These are phyloP conservation scores for Cantharis nigra DNA, from an alignment of 2,888 invertebrate genomes.

Conservation along the genomic window DNA sequence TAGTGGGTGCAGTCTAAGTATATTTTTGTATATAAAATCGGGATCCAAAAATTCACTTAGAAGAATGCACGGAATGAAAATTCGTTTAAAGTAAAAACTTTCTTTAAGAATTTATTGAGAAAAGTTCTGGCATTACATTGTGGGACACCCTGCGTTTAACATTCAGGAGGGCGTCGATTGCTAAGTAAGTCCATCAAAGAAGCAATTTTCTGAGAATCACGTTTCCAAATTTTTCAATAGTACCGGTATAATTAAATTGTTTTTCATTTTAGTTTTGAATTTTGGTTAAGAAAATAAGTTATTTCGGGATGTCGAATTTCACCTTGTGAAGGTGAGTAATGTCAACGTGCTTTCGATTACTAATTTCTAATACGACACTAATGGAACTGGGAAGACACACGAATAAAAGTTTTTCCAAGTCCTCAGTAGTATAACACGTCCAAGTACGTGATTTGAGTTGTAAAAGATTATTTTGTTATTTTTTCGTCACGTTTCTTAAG, in stretches of 20 bases:
- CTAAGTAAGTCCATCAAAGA: background rate
- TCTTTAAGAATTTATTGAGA: background rate
- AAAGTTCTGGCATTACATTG: background rate
- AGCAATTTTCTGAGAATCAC: background rate
- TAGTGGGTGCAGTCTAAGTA: no score
- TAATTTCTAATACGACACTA: conserved; percentile 34
- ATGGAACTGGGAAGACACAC: conserved; percentile 34
- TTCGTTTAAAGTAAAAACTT: background rate
- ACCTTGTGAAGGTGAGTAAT: background rate
- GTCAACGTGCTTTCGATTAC: conserved; percentile 11
- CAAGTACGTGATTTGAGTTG: conserved; percentile 29
- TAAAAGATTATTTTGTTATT: conserved; percentile 18
- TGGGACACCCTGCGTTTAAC: background rate
- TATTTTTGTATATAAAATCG: background rate
- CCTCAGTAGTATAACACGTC: conserved; percentile 23
- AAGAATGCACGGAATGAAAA: background rate
- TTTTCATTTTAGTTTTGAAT: background rate
- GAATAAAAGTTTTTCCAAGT: conserved; percentile 26
- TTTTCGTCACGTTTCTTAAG: conserved; percentile 19
- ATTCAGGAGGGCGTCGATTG: background rate
- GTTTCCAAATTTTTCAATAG: background rate
- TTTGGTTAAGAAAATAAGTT: background rate
- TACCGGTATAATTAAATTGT: background rate
- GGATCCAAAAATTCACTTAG: background rate
- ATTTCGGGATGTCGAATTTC: background rate